These are phyloP conservation scores for Rhinatrema bivittatum DNA, from an alignment of 2,797 vertebrate genomes.

Conservation along the genomic window DNA sequence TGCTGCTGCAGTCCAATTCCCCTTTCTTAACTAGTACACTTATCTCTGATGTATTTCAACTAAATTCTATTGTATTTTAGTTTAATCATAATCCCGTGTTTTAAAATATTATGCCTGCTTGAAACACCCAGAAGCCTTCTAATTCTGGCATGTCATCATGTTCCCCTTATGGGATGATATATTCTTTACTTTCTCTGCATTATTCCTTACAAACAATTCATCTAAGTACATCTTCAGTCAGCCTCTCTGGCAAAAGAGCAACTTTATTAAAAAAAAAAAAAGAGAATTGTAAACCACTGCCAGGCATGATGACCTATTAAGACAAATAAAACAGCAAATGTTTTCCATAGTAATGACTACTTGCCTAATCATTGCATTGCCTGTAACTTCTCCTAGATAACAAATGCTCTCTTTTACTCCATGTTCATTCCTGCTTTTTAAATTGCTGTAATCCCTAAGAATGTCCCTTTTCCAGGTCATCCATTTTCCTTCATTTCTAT, in stretches of 20 bases:
- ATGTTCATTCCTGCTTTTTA: slow-evolving; percentile 27
- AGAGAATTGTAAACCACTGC: not conserved
- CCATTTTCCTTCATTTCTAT: slow-evolving; percentile 33
- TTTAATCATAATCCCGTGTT: no score
- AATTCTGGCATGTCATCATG: no score
- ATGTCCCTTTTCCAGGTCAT: slow-evolving; percentile 33
- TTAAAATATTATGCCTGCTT: no score
- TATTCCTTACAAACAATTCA: slow-evolving; percentile 2
- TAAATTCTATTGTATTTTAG: no score
- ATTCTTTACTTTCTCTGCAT: not conserved
- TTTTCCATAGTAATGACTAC: slow-evolving; percentile 24
- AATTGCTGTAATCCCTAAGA: slow-evolving; percentile 4
- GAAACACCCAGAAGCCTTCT: no score
- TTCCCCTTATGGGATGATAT: not conserved
- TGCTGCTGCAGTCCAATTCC: no score
- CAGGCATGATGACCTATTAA: slow-evolving; percentile 21
- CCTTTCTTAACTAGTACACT: no score
- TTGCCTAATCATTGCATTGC: slow-evolving; percentile 26
- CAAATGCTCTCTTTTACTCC: slow-evolving; percentile 24
- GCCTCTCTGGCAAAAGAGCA: not conserved
- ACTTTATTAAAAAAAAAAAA: slow-evolving; percentile 9
- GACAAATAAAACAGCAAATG: slow-evolving; percentile 28
- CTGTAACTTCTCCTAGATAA: slow-evolving; percentile 12
- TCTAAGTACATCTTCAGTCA: not conserved
- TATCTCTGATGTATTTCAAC: no score